Percentiles rank a stretch among this genome's conserved stretches.
Evolutionary conservation across 2,888 invertebrate species (phyloP).

Genomic region (Charanyca ferruginea): DNA sequence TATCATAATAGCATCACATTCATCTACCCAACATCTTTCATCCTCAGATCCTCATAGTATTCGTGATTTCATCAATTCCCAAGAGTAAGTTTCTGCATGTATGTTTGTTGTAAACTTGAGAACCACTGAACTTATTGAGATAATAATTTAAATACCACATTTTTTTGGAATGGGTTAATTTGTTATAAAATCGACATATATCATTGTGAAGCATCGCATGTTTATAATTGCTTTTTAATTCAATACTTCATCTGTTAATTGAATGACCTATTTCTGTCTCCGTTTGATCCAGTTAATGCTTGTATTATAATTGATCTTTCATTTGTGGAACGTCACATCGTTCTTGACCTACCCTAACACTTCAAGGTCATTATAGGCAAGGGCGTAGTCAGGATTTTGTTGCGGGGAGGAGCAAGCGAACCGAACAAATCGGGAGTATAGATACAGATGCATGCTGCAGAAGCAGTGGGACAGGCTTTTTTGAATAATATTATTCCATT

Average conservation of each 20-base stretch:
- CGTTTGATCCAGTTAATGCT: conserved; percentile 1
- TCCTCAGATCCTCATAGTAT: conserved; percentile 40
- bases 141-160: no score
- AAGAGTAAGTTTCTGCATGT: conserved; percentile 34
- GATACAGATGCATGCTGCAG: no score
- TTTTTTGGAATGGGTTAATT: no score
- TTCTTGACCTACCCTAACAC: not conserved
- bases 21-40: conserved; percentile 38
- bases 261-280: not conserved
- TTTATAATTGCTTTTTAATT: conserved; percentile 25
- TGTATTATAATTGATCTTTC: not conserved
- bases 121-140: not conserved
- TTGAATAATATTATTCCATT: no score
- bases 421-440: no score
- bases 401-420: no score
- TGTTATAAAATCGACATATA: conserved; percentile 4
- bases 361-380: not conserved
- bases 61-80: conserved; percentile 33
- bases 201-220: conserved; percentile 9
- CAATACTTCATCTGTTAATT: not conserved
- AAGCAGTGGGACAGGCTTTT: no score
- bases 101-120: conserved; percentile 12
- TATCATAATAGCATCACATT: conserved; percentile 10
- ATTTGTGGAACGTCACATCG: no score
- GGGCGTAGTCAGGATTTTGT: no score